Conservation (phyloP, 2,113 vertebrate genomes). For the Sylvietta virens region DNA sequence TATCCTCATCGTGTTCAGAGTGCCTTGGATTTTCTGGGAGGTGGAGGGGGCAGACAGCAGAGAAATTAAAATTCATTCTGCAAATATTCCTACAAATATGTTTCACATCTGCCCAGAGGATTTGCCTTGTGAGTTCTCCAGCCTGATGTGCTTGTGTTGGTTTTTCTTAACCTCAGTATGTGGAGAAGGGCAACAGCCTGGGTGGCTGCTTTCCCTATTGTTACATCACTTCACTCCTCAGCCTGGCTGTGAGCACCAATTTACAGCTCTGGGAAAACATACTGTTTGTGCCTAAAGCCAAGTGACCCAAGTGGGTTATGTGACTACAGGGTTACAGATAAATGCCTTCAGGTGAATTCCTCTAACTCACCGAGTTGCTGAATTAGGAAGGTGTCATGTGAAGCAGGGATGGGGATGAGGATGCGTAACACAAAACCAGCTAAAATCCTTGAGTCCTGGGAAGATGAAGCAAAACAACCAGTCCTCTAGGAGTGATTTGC, state of each 20-base stretch:
- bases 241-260: slow-evolving; percentile 7
- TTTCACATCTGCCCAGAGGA: not conserved
- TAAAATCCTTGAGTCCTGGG: not conserved
- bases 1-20: not conserved
- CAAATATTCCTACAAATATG: not conserved
- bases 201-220: not conserved
- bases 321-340: not conserved
- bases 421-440: slow-evolving; percentile 32
- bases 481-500: not conserved
- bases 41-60: not conserved
- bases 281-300: slow-evolving; percentile 11
- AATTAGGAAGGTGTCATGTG: not conserved
- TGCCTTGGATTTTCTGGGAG: not conserved
- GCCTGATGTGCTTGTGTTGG: not conserved
- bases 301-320: not conserved
- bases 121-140: not conserved
- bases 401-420: not conserved
- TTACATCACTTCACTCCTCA: not conserved
- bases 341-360: not conserved
- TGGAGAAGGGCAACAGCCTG: not conserved
- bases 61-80: not conserved
- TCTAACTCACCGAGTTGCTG: not conserved
- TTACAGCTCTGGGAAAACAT: not conserved
- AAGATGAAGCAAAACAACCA: not conserved
- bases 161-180: not conserved